These are phyloP conservation scores for Sebastes matsubarae DNA, from an alignment of 2,797 vertebrate species.

Conservation along the genomic window DNA sequence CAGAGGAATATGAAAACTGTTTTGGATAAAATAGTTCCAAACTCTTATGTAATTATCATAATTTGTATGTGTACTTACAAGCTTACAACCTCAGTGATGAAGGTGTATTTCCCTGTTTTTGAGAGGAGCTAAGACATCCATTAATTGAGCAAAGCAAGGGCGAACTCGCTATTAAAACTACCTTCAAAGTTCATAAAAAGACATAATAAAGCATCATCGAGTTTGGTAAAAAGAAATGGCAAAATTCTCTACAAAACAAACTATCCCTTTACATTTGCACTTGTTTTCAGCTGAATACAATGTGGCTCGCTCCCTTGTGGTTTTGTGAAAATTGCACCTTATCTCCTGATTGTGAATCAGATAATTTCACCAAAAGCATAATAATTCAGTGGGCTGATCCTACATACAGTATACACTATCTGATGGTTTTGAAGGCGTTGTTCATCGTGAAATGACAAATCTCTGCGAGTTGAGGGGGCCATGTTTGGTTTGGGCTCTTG, in stretches of 20 bases:
- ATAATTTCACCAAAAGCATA: slow-evolving; percentile 17
- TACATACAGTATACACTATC: background rate
- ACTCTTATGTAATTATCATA: background rate
- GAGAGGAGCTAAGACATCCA: background rate
- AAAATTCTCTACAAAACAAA: background rate
- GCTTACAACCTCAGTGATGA: background rate
- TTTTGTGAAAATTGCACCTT: slow-evolving; percentile 57
- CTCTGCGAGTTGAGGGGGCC: slow-evolving; percentile 62
- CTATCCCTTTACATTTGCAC: slow-evolving; percentile 10
- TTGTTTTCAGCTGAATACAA: background rate
- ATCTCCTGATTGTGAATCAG: slow-evolving; percentile 37
- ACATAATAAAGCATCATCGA: background rate
- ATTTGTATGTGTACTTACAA: background rate
- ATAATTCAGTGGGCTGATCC: background rate
- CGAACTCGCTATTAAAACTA: background rate
- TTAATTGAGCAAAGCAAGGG: background rate
- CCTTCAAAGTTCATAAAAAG: background rate
- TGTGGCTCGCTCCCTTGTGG: background rate
- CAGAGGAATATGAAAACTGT: background rate
- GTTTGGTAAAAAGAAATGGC: background rate
- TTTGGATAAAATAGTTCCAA: background rate
- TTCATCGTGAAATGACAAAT: slow-evolving; percentile 30
- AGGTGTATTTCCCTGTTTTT: background rate
- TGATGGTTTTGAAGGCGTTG: background rate
- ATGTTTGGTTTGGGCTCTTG: slow-evolving; percentile 81